Percentiles rank a stretch among this genome's conserved stretches.
Evolutionary conservation across 1,140 invertebrate genomes (phyloP).

Genomic region (Drosophila melanica): DNA sequence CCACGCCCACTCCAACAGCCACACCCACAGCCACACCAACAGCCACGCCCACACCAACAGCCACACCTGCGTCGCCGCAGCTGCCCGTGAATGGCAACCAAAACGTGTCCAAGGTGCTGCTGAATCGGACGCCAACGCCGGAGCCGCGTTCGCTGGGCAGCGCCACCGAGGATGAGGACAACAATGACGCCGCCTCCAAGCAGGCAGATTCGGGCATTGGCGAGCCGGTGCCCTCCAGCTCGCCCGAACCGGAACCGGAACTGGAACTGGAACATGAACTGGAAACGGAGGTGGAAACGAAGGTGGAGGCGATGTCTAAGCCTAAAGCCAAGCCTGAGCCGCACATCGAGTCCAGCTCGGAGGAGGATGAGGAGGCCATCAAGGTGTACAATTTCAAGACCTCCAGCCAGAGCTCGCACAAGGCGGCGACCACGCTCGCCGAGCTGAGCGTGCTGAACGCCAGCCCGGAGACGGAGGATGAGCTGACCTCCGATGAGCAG

Average conservation of each 20-base stretch:
- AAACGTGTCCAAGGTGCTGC: constrained; percentile 75
- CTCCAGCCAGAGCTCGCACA: constrained; percentile 73
- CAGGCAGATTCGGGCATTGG: constrained; percentile 79
- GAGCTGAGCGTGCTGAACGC: constrained; percentile 53
- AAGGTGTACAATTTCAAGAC: constrained; percentile 83
- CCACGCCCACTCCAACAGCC: neutral
- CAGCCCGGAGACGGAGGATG: neutral
- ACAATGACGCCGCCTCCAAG: constrained; percentile 70
- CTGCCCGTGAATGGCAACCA: constrained; percentile 19
- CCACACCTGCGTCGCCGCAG: constrained; percentile 16
- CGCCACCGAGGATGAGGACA: constrained; percentile 53
- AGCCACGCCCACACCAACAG: neutral
- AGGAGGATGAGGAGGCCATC: constrained; percentile 80
- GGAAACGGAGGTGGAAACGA: neutral
- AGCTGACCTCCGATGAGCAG: constrained; percentile 4
- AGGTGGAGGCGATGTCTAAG: neutral
- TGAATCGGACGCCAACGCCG: constrained; percentile 78
- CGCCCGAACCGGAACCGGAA: constrained; percentile 40
- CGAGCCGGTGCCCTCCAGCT: constrained; percentile 60
- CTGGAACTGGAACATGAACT: neutral
- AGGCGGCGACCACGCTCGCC: constrained; percentile 55
- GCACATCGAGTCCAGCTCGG: constrained; percentile 76
- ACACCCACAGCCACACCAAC: neutral
- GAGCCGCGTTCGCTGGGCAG: constrained; percentile 74
- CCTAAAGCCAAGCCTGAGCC: constrained; percentile 15